Evolutionary conservation across 1,140 invertebrate genomes (phyloP).

Genomic region (Eupristina koningsbergeri): DNA sequence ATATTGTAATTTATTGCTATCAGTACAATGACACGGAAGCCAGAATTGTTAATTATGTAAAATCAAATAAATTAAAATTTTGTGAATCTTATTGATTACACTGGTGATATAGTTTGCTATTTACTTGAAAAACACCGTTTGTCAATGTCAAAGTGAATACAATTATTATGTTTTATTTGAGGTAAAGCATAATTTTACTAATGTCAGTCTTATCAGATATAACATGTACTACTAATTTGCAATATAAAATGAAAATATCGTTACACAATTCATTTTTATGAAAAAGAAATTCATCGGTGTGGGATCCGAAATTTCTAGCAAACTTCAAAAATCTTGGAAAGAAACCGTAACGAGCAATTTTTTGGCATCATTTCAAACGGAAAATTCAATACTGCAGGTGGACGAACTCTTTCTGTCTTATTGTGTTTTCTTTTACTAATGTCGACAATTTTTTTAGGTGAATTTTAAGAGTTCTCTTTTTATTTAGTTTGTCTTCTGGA

Average conservation of each 20-base stretch:
- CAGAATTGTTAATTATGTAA: not conserved
- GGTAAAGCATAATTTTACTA: too few relatives aligned
- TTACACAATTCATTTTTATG: not conserved
- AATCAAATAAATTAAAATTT: not conserved
- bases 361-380: constrained; percentile 62
- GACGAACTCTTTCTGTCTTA: constrained; percentile 51
- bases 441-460: not conserved
- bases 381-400: constrained; percentile 60
- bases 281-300: constrained; percentile 11
- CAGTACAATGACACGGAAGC: not conserved
- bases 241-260: too few relatives aligned
- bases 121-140: too few relatives aligned
- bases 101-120: too few relatives aligned
- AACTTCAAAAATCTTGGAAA: constrained; percentile 42
- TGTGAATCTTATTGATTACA: not conserved
- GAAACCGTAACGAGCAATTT: constrained; percentile 52
- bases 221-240: too few relatives aligned
- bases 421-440: not conserved
- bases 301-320: too few relatives aligned
- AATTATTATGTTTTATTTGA: too few relatives aligned
- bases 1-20: not conserved
- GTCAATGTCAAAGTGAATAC: too few relatives aligned
- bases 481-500: not conserved
- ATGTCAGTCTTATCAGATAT: too few relatives aligned
- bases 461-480: not conserved